Conservation (phyloP, 2,797 vertebrate genomes). For the Selene dorsalis region DNA sequence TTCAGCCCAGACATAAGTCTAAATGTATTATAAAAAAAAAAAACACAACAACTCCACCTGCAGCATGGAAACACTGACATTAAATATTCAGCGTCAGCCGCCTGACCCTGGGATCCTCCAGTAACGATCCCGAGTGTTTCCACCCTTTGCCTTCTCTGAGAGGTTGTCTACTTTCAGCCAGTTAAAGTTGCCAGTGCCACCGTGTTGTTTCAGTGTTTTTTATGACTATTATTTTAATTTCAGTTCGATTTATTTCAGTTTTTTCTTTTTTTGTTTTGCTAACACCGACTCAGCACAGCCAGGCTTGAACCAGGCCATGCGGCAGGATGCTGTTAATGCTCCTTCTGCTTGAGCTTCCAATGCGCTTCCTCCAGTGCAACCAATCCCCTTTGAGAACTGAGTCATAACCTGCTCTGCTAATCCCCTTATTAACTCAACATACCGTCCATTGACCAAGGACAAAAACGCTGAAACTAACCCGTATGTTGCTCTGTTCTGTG, state of each 20-base stretch:
- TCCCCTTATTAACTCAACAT: slow-evolving; percentile 63
- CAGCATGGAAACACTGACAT: slow-evolving; percentile 22
- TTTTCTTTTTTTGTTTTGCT: slow-evolving; percentile 56
- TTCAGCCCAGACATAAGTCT: slow-evolving; percentile 1
- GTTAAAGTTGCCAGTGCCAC: slow-evolving; percentile 83
- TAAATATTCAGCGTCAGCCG: slow-evolving; percentile 19
- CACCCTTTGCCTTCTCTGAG: slow-evolving; percentile 20
- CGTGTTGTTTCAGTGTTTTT: slow-evolving; percentile 68
- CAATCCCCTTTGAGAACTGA: slow-evolving; percentile 82
- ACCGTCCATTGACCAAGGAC: slow-evolving; percentile 59
- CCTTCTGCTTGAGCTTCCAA: slow-evolving; percentile 78
- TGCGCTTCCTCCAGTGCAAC: slow-evolving; percentile 73
- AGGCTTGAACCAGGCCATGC: slow-evolving; percentile 61
- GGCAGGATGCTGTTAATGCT: slow-evolving; percentile 69
- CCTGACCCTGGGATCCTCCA: slow-evolving; percentile 21
- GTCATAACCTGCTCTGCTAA: slow-evolving; percentile 77
- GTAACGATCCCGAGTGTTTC: slow-evolving; percentile 24
- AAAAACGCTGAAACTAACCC: slow-evolving; percentile 62
- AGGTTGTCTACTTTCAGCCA: slow-evolving; percentile 85
- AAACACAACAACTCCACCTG: slow-evolving; percentile 5
- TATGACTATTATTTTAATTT: slow-evolving; percentile 8
- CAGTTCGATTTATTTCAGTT: background rate
- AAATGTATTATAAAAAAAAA: background rate
- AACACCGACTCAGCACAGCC: slow-evolving; percentile 69
- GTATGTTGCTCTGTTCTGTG: slow-evolving; percentile 56